phyloP scores from a whole-genome alignment of 1,140 invertebrate species.

The Aleiodes sp. region DNA sequence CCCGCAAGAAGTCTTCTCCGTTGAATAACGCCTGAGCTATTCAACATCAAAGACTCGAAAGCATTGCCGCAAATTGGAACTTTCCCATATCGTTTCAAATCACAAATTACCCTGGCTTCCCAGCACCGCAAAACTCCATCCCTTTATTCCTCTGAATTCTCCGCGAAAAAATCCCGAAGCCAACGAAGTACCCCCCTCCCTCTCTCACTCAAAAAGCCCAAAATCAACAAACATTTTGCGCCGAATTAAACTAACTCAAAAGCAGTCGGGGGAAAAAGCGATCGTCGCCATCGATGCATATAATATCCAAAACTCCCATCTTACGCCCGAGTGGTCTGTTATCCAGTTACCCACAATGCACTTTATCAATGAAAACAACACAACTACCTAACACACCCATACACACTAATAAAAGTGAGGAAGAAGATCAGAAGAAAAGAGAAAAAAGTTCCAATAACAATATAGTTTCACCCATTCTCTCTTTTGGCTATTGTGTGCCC shows the following conservation, averaged over 20 bases:
- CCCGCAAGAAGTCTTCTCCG: no score
- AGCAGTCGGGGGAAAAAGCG: no score
- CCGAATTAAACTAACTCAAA: no score
- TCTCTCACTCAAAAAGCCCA: neutral
- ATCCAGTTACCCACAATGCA: constrained; percentile 45
- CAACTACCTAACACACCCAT: constrained; percentile 8
- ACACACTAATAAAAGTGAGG: neutral
- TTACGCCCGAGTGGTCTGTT: constrained; percentile 37
- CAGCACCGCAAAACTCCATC: no score
- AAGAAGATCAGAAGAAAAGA: neutral
- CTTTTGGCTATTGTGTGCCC: constrained; percentile 3
- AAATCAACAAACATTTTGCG: constrained; percentile 8
- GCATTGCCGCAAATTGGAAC: no score
- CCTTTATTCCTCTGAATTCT: no score
- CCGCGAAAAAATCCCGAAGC: no score
- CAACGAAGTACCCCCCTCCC: neutral
- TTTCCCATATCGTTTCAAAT: no score
- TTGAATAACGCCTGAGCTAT: no score
- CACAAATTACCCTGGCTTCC: no score
- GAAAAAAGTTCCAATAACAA: neutral
- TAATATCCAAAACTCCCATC: constrained; percentile 31
- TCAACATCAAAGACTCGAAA: no score
- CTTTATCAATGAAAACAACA: constrained; percentile 42
- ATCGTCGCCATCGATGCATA: neutral
- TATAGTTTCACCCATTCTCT: neutral